Percentiles rank a stretch among this genome's conserved stretches.
Evolutionary conservation across 2,888 invertebrate species (phyloP).

Genomic region (Nematopogon swammerdamellus): DNA sequence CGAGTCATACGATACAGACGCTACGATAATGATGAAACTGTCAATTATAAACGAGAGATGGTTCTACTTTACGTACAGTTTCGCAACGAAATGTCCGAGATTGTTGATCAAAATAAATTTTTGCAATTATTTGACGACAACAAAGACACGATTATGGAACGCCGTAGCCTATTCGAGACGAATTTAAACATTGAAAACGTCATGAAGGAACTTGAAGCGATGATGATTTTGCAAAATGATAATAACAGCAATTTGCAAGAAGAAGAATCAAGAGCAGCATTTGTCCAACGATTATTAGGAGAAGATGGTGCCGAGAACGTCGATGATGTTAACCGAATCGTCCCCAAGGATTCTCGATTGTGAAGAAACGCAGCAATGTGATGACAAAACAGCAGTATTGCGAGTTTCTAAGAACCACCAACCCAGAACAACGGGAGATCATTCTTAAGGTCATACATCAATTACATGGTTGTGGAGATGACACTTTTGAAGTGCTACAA

Average conservation of each 20-base stretch:
- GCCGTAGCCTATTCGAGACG: constrained; percentile 4
- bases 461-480: constrained; percentile 11
- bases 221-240: constrained; percentile 4
- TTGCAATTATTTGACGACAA: constrained; percentile 13
- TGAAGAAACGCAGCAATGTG: constrained; percentile 14
- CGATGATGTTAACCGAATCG: constrained; percentile 3
- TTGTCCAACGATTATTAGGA: constrained; percentile 2
- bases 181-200: constrained; percentile 16
- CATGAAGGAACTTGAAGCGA: constrained; percentile 15
- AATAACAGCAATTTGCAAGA: constrained; percentile 3
- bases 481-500: constrained; percentile 5
- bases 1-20: constrained; percentile 22
- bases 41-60: constrained; percentile 23
- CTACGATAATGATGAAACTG: constrained; percentile 22
- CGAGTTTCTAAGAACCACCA: constrained; percentile 11
- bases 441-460: constrained; percentile 14
- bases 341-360: constrained; percentile 9
- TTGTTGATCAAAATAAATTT: constrained; percentile 17
- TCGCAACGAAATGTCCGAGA: constrained; percentile 18
- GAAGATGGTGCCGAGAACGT: constrained; percentile 4
- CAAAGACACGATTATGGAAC: constrained; percentile 8
- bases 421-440: constrained; percentile 11
- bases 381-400: constrained; percentile 13
- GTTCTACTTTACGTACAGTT: constrained; percentile 23
- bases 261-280: constrained; percentile 3